phyloP scores from a whole-genome alignment of 2,113 vertebrate genomes.

The Paracanthobrama guichenoti region DNA sequence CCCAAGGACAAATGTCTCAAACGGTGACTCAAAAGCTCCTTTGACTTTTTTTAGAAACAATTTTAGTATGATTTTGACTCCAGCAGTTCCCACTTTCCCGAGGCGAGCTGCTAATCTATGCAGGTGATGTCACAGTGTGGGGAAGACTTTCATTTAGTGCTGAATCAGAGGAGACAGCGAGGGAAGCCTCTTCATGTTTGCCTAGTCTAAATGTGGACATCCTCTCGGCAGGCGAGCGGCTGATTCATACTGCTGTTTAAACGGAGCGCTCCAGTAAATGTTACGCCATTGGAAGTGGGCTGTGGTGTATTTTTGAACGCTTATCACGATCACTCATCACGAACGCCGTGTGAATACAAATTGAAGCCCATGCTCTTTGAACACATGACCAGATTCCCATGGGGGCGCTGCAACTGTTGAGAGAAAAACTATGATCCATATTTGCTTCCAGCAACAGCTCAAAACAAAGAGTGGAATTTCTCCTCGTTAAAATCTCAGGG shows the following conservation, averaged over 20 bases:
- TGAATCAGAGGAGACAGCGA: conserved; percentile 50
- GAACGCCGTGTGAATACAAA: conserved; percentile 12
- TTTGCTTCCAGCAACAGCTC: conserved; percentile 21
- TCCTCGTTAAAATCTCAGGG: conserved; percentile 10
- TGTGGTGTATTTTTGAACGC: conserved; percentile 45
- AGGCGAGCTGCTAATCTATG: conserved; percentile 37
- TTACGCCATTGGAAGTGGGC: conserved; percentile 35
- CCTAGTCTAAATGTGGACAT: conserved; percentile 50
- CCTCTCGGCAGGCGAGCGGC: conserved; percentile 42
- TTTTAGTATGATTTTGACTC: neutral
- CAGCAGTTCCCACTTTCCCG: neutral
- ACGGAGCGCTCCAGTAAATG: neutral
- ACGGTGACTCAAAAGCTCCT: neutral
- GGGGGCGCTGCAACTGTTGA: conserved; percentile 5
- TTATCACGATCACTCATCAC: conserved; percentile 32
- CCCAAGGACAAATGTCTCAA: neutral
- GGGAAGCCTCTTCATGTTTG: conserved; percentile 57
- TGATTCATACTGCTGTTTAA: conserved; percentile 47
- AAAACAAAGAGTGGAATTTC: conserved; percentile 27
- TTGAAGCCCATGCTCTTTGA: neutral
- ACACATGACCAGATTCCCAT: neutral
- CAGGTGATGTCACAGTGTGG: conserved; percentile 47
- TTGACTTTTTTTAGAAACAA: neutral
- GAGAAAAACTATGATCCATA: conserved; percentile 24
- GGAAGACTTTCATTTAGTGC: conserved; percentile 45